Percentiles rank a stretch among this genome's conserved stretches.
Evolutionary conservation across 1,140 invertebrate genomes (phyloP).

Genomic region (Nixonia krombeini): DNA sequence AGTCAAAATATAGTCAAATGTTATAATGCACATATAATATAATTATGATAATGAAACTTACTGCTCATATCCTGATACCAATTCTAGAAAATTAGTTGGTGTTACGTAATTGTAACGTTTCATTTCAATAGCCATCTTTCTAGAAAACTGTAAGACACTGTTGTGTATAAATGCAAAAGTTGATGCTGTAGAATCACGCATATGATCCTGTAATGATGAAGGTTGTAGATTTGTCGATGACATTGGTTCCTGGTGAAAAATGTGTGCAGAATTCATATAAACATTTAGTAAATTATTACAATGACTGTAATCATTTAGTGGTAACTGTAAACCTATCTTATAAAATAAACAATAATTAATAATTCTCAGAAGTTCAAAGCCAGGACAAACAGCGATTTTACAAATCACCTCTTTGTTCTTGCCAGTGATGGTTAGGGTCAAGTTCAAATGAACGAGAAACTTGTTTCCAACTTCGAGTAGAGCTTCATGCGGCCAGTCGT

Average conservation of each 20-base stretch:
- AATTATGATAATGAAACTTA: slow-evolving; percentile 60
- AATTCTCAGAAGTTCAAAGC: not conserved
- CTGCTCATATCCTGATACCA: slow-evolving; percentile 86
- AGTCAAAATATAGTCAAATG: not conserved
- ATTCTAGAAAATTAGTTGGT: slow-evolving; percentile 86
- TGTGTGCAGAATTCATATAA: not conserved
- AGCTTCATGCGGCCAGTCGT: slow-evolving; percentile 89
- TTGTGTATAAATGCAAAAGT: slow-evolving; percentile 85
- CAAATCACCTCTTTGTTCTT: slow-evolving; percentile 64
- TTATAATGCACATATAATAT: no score
- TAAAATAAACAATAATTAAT: no score
- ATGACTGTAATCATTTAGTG: not conserved
- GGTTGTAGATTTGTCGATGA: slow-evolving; percentile 34
- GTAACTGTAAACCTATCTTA: no score
- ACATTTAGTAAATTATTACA: not conserved
- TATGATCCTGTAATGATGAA: slow-evolving; percentile 71
- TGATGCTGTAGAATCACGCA: slow-evolving; percentile 76
- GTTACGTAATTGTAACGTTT: slow-evolving; percentile 89
- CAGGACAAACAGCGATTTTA: no score
- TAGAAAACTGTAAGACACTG: slow-evolving; percentile 79
- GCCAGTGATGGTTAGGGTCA: slow-evolving; percentile 77
- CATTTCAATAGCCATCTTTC: slow-evolving; percentile 81
- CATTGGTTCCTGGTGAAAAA: slow-evolving; percentile 24
- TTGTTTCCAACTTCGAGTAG: slow-evolving; percentile 85
- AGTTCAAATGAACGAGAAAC: slow-evolving; percentile 78